A percentile compares a stretch with the other conserved stretches of the same genome.
Conservation (phyloP, 2,113 vertebrate genomes). For the Pterocles orientalis region DNA sequence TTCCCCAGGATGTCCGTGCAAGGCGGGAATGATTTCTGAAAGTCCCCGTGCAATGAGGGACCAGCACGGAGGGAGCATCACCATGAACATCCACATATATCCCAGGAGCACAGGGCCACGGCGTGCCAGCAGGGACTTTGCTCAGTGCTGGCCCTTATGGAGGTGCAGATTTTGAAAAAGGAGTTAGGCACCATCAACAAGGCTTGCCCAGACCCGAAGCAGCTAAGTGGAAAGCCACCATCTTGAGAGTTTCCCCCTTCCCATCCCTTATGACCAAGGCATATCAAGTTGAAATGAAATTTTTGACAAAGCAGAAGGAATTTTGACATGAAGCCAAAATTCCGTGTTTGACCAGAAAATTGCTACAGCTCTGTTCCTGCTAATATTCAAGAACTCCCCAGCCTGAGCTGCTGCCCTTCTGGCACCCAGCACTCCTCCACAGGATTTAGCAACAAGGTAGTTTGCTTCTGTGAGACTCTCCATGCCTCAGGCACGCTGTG, state of each 20-base stretch:
- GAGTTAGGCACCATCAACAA: not conserved
- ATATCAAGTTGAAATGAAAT: not conserved
- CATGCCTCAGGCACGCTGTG: not conserved
- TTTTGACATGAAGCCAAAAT: not conserved
- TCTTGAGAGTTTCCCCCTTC: not conserved
- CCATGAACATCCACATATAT: rapidly evolving
- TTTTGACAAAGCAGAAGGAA: not conserved
- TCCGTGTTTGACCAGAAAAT: not conserved
- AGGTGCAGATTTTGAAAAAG: not conserved
- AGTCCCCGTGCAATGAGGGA: rapidly evolving
- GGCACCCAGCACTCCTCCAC: not conserved
- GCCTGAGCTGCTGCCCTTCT: not conserved
- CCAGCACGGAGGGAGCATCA: rapidly evolving
- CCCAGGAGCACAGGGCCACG: not conserved
- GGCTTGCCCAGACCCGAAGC: not conserved
- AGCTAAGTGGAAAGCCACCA: not conserved
- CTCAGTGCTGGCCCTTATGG: rapidly evolving
- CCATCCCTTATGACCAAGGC: not conserved
- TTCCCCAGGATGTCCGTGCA: rapidly evolving
- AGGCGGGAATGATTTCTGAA: not conserved
- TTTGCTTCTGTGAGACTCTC: not conserved
- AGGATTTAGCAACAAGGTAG: not conserved
- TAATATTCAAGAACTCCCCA: not conserved
- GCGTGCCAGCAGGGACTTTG: not conserved
- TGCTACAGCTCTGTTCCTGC: not conserved